Conservation (phyloP, 2,797 vertebrate genomes). For the Diceros bicornis region DNA sequence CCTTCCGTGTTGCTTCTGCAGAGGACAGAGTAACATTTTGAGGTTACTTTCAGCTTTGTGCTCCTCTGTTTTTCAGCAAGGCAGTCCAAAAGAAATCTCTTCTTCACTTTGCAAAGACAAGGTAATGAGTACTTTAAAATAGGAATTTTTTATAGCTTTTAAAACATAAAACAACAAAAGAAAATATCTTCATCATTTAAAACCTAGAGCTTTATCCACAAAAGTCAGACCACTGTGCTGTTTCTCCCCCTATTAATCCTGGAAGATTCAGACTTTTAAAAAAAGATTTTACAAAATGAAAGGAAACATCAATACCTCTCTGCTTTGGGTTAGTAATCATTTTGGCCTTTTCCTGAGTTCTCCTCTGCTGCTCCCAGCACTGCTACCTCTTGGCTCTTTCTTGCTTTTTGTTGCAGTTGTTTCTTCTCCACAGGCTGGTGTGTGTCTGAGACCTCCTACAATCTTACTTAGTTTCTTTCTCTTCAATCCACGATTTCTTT, state of each 20-base stretch:
- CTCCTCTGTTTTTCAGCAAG: slow-evolving; percentile 66
- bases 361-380: background rate
- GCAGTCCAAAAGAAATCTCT: background rate
- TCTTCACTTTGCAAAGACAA: slow-evolving; percentile 46
- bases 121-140: slow-evolving; percentile 58
- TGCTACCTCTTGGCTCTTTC: background rate
- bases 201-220: slow-evolving; percentile 19
- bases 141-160: slow-evolving; percentile 53
- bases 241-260: slow-evolving; percentile 44
- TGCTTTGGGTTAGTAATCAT: slow-evolving; percentile 9
- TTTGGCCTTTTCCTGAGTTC: background rate
- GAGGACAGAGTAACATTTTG: background rate
- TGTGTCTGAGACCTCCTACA: slow-evolving; percentile 48
- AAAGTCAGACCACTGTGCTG: background rate
- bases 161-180: slow-evolving; percentile 53
- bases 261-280: slow-evolving; percentile 8
- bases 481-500: slow-evolving; percentile 29
- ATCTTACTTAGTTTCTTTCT: slow-evolving; percentile 21
- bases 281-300: background rate
- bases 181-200: slow-evolving; percentile 69
- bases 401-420: slow-evolving; percentile 47
- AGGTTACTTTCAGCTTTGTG: slow-evolving; percentile 56
- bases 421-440: slow-evolving; percentile 38
- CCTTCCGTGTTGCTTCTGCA: background rate
- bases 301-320: background rate